Evolutionary conservation across 2,113 vertebrate species (phyloP).

Genomic region (Phylloscopus trochilus): DNA sequence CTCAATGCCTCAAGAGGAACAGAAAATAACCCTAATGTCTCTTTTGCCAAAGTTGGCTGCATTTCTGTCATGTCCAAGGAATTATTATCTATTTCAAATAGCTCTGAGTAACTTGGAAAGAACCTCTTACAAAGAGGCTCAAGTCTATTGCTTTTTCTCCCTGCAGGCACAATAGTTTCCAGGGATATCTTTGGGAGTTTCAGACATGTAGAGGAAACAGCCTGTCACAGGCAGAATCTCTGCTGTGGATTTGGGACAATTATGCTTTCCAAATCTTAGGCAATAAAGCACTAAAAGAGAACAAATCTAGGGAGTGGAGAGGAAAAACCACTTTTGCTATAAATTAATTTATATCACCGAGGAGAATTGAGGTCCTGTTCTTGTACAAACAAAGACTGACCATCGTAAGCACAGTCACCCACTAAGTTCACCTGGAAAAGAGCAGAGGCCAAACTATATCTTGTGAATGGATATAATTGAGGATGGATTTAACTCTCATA

Average conservation of each 20-base stretch:
- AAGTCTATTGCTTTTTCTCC: background rate
- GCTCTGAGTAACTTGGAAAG: background rate
- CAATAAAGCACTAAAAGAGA: background rate
- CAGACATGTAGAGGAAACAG: background rate
- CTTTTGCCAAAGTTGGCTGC: background rate
- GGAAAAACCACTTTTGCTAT: background rate
- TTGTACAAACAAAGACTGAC: background rate
- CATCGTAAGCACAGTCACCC: background rate
- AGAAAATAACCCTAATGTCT: background rate
- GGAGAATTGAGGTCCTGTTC: background rate
- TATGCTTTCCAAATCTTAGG: background rate
- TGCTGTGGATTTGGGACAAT: background rate
- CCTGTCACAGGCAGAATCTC: background rate
- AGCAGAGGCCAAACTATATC: background rate
- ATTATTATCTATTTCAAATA: constrained; percentile 1
- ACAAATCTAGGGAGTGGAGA: background rate
- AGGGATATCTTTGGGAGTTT: background rate
- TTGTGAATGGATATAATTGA: background rate
- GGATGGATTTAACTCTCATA: background rate
- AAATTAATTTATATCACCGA: background rate
- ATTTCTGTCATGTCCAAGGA: background rate
- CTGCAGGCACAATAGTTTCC: background rate
- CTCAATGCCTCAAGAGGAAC: background rate
- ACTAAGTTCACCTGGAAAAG: background rate
- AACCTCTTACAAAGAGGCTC: background rate